Evolutionary conservation across 2,888 invertebrate genomes (phyloP).

Genomic region (Oscheius sp.): DNA sequence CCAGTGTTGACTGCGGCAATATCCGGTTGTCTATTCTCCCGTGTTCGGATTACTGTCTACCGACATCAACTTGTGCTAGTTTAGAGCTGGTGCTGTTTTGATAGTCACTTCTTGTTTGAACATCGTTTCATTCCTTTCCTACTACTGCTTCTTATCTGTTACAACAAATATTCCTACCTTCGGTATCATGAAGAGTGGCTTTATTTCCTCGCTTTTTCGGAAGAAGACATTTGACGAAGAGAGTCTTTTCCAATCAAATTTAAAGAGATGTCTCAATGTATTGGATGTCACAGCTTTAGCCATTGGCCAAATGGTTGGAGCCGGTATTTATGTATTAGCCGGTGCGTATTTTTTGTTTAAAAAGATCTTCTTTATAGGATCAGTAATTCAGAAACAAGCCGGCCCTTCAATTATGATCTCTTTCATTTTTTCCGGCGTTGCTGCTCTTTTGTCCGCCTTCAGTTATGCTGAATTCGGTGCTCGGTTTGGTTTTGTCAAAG

Average conservation of each 20-base stretch:
- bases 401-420: slow-evolving; percentile 89
- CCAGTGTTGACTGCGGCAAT: background rate
- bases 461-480: slow-evolving; percentile 78
- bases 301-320: slow-evolving; percentile 56
- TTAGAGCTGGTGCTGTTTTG: slow-evolving; percentile 20
- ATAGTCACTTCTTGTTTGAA: slow-evolving; percentile 2
- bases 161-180: no score
- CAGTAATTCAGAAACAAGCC: slow-evolving; percentile 85
- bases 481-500: slow-evolving; percentile 64
- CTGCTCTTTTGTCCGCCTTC: slow-evolving; percentile 84
- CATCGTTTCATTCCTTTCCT: slow-evolving; percentile 4
- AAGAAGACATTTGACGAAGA: slow-evolving; percentile 28
- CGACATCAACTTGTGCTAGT: slow-evolving; percentile 5
- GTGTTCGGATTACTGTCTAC: slow-evolving; percentile 19
- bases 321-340: slow-evolving; percentile 53
- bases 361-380: slow-evolving; percentile 79
- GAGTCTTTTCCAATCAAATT: slow-evolving; percentile 38
- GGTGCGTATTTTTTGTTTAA: slow-evolving; percentile 33
- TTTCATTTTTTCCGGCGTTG: slow-evolving; percentile 84
- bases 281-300: slow-evolving; percentile 53
- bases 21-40: slow-evolving; percentile 24
- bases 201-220: slow-evolving; percentile 23
- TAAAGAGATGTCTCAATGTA: slow-evolving; percentile 49
- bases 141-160: no score
- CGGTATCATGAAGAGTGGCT: background rate